phyloP scores from a whole-genome alignment of 2,113 vertebrate genomes.

The Centropus unirufus region DNA sequence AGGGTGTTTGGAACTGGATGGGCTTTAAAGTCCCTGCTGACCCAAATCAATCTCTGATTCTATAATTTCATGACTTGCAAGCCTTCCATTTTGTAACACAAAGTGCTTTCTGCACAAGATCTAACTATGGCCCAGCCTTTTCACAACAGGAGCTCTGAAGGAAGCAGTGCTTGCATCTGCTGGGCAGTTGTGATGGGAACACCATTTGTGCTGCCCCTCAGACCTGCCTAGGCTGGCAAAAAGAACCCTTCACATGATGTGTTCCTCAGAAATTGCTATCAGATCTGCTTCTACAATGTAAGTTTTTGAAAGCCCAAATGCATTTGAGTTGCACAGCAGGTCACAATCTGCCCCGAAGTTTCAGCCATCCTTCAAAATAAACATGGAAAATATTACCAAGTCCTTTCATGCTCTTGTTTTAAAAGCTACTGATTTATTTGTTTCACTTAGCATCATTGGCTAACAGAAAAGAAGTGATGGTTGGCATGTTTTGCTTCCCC shows the following conservation, averaged over 20 bases:
- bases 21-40: too few species aligned
- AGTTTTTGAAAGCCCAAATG: background rate
- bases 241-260: accelerated
- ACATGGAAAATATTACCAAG: background rate
- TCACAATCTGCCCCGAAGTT: background rate
- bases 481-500: background rate
- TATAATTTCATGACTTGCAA: background rate
- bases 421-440: background rate
- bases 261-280: background rate
- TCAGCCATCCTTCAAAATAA: background rate
- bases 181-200: background rate
- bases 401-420: background rate
- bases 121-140: background rate
- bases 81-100: background rate
- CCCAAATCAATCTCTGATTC: too few species aligned
- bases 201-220: background rate
- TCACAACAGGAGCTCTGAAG: background rate
- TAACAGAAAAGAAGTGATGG: background rate
- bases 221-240: background rate
- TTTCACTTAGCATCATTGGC: background rate
- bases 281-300: background rate
- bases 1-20: too few species aligned
- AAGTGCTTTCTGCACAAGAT: background rate
- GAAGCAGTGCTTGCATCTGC: background rate
- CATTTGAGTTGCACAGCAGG: background rate